Evolutionary conservation across 2,888 invertebrate genomes (phyloP).

Genomic region (Himalopsyche kuldschensis): DNA sequence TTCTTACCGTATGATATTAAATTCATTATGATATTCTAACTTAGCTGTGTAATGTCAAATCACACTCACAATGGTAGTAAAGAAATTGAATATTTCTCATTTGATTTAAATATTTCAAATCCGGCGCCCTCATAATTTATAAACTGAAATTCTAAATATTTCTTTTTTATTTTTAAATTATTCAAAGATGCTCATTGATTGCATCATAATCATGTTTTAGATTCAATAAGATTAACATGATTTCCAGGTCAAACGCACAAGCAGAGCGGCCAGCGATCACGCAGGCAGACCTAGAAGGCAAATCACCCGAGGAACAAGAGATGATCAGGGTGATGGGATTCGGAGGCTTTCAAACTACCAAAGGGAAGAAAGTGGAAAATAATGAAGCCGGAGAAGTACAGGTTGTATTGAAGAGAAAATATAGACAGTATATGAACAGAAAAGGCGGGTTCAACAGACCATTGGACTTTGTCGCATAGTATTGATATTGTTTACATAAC

Average conservation of each 20-base stretch:
- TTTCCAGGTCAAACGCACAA: constrained; percentile 69
- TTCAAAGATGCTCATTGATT: too few relatives aligned
- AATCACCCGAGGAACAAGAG: constrained; percentile 87
- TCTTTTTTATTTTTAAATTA: too few relatives aligned
- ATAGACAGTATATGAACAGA: constrained; percentile 99
- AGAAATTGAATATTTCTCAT: too few relatives aligned
- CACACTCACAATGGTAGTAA: too few relatives aligned
- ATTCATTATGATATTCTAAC: too few relatives aligned
- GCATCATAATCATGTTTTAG: too few relatives aligned
- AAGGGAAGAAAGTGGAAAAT: constrained; percentile 92
- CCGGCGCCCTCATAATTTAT: too few relatives aligned
- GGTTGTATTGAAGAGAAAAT: constrained; percentile 93
- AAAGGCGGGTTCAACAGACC: constrained; percentile 99
- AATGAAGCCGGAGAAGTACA: constrained; percentile 95
- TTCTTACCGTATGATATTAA: too few relatives aligned
- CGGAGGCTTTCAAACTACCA: constrained; percentile 92
- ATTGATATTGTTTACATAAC: neutral
- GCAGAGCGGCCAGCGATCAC: constrained; percentile 72
- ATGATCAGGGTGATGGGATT: constrained; percentile 98
- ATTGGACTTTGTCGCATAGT: constrained; percentile 90
- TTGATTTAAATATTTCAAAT: too few relatives aligned
- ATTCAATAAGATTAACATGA: constrained; percentile 49
- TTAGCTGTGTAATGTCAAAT: too few relatives aligned
- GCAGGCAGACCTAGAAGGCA: constrained; percentile 87
- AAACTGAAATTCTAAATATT: too few relatives aligned